phyloP scores from a whole-genome alignment of 2,888 invertebrate species.

The Phalera bucephala region DNA sequence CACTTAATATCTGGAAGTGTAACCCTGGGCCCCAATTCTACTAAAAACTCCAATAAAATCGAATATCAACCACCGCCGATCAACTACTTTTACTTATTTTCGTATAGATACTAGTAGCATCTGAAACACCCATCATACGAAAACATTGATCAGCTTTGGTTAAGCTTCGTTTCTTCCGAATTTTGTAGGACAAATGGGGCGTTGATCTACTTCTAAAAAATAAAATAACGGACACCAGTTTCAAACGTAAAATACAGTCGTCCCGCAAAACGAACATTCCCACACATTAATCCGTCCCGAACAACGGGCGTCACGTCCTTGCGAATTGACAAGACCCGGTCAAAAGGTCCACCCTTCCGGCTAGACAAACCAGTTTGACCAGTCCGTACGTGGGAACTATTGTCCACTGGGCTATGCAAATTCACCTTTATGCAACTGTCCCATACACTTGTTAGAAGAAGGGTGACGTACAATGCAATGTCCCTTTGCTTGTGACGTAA shows the following conservation, averaged over 20 bases:
- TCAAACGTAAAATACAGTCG: neutral
- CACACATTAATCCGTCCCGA: conserved; percentile 53
- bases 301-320: conserved; percentile 51
- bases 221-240: neutral
- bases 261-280: conserved; percentile 22
- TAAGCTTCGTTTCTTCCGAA: too few relatives aligned
- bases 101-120: neutral
- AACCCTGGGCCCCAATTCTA: too few relatives aligned
- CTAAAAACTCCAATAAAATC: too few relatives aligned
- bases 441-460: conserved; percentile 27
- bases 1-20: too few relatives aligned
- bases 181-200: too few relatives aligned
- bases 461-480: conserved; percentile 17
- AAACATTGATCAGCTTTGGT: too few relatives aligned
- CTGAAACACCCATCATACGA: too few relatives aligned
- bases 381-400: conserved; percentile 67
- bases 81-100: too few relatives aligned
- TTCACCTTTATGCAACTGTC: conserved; percentile 36
- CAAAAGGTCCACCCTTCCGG: conserved; percentile 53
- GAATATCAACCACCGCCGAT: too few relatives aligned
- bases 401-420: conserved; percentile 50
- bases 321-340: conserved; percentile 38
- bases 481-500: conserved; percentile 3
- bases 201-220: too few relatives aligned
- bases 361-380: conserved; percentile 68